Base-by-base conservation (phyloP, 2,888 invertebrate species). In the Leptinotarsa peninsularis region DNA sequence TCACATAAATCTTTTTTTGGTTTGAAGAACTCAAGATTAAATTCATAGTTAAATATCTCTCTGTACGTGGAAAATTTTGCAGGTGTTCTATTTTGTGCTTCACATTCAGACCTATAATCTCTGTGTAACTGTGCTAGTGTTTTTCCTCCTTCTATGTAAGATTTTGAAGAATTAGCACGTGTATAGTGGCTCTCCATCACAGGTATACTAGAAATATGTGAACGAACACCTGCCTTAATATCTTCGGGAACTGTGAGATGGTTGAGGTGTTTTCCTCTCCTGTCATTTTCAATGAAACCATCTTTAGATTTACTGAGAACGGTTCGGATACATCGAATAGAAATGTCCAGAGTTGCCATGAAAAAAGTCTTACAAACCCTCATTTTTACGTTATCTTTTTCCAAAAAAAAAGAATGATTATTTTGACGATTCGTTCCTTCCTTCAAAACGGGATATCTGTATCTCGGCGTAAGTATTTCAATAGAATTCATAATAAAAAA, bases 361-460 rank as follows among this genome's bases (percentile, higher is more conserved):
- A 71, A 58, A 71, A 58, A 71, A 50, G 49, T 76, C 49, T 77
- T 79, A 68, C 80, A 80, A 49, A 77, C 69, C 27, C 72, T 58
- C 54, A 67, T 71, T 54, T 74, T 69, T 43, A 66, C 66, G 67
- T 58, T 66, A 33, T 71, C 50, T 67, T 73, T 66, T 49, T 60
- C 58, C 71, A 80, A 80, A 68, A 74, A 75, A 71, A 74, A 78
- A 49, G 77, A 76, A 67, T 75, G 69, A 69, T 80, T 80, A 27
- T 56, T 60, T 50, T 75, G 56, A 27, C 73, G 52, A 54, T 49
- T 49, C 49, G 21, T 75, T 58, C 60, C 60, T 69, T 49, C 69
- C 66, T 33, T 70, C 49, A 15, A 50, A 68, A 66, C 15, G 14
- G 73, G 58, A 67, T 74, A 52, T 49, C 43, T 74, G 49, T 23